Conservation (phyloP, 53 echinoderm and acorn worm genomes). For the Hippasteria phrygiana region DNA sequence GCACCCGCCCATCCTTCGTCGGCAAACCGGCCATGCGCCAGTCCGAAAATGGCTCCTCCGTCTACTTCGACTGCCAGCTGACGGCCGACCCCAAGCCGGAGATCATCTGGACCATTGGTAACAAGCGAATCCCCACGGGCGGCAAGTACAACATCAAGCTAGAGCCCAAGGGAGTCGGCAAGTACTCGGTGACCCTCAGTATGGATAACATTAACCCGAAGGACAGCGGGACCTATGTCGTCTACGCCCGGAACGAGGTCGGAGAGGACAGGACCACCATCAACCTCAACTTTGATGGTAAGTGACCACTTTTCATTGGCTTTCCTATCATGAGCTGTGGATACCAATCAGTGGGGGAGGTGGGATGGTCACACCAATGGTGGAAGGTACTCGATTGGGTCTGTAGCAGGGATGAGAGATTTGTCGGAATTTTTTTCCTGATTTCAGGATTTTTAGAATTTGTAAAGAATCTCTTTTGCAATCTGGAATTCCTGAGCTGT, state of each 20-base stretch:
- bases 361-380: no score
- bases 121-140: conserved; percentile 76
- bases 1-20: conserved; percentile 75
- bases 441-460: no score
- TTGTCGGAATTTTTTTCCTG: no score
- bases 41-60: conserved; percentile 81
- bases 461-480: no score
- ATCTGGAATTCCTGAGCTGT: no score
- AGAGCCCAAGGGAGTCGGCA: conserved; percentile 67
- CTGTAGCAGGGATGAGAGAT: no score
- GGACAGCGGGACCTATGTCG: conserved; percentile 89
- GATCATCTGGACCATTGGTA: conserved; percentile 81
- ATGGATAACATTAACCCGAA: conserved; percentile 85
- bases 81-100: conserved; percentile 79
- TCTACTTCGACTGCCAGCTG: conserved; percentile 81
- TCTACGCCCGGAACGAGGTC: conserved; percentile 74
- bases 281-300: conserved; percentile 99
- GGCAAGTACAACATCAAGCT: conserved; percentile 81
- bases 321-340: no score
- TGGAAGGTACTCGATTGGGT: no score
- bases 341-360: no score
- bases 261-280: conserved; percentile 89
- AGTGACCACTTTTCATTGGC: not conserved
- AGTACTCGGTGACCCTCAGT: conserved; percentile 72
- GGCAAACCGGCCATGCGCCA: conserved; percentile 90